Evolutionary conservation across 2,888 invertebrate genomes (phyloP).

Genomic region (Drosophila differens): DNA sequence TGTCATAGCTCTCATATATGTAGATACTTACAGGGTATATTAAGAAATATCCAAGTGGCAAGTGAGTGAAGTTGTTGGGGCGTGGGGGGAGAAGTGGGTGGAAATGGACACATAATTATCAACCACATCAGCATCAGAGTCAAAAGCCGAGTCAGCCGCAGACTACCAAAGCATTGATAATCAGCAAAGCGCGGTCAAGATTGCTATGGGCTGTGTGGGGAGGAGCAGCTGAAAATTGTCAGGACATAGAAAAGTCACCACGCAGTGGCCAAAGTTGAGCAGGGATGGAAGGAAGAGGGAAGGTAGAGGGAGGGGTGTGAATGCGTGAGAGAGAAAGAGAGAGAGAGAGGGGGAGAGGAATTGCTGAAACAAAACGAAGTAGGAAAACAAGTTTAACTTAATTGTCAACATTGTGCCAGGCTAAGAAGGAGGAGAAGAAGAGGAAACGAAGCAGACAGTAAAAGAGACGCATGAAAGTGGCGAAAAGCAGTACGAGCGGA

Average conservation of each 20-base stretch:
- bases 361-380: conserved; percentile 73
- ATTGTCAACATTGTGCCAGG: conserved; percentile 74
- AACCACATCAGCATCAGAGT: conserved; percentile 74
- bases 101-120: conserved; percentile 74
- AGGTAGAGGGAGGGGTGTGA: not conserved
- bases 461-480: conserved; percentile 58
- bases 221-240: conserved; percentile 20
- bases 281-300: not conserved
- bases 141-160: conserved; percentile 46
- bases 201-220: not conserved
- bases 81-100: conserved; percentile 5
- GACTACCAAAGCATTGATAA: conserved; percentile 71
- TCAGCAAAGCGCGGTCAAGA: conserved; percentile 60
- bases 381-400: conserved; percentile 80
- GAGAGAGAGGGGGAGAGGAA: conserved; percentile 30
- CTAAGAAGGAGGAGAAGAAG: conserved; percentile 24
- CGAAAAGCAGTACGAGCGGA: conserved; percentile 62
- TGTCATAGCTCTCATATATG: too few species aligned
- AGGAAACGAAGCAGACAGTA: conserved; percentile 49
- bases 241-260: conserved; percentile 21
- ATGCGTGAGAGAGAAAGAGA: not conserved
- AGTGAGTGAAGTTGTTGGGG: not conserved
- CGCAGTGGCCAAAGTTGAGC: not conserved
- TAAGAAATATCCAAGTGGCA: conserved; percentile 37
- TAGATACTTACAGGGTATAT: not conserved